These are phyloP conservation scores for Aegithalos caudatus DNA, from an alignment of 2,113 vertebrate species.

Conservation along the genomic window DNA sequence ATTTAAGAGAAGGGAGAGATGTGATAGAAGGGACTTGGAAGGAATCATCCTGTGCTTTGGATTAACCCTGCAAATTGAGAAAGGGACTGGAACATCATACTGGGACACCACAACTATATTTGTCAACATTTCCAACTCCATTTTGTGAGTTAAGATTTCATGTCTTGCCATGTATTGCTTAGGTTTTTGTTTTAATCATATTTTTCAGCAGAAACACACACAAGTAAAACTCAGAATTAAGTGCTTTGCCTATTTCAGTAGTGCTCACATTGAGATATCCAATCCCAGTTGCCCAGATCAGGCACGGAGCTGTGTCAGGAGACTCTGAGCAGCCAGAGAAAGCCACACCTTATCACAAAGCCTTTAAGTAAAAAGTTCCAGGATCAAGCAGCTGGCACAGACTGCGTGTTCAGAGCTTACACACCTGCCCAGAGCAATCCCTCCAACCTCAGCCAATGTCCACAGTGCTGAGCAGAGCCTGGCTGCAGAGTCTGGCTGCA, in stretches of 20 bases:
- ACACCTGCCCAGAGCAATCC: fast-evolving
- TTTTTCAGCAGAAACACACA: neutral
- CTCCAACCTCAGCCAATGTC: neutral
- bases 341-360: neutral
- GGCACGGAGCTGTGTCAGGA: neutral
- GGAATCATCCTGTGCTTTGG: neutral
- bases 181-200: neutral
- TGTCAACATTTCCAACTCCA: neutral
- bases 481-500: too few species aligned
- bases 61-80: neutral
- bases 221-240: neutral
- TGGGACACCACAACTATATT: neutral
- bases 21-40: neutral
- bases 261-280: neutral
- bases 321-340: neutral
- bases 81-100: neutral
- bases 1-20: neutral
- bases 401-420: neutral
- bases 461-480: neutral
- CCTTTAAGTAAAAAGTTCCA: neutral
- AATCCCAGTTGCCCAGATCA: neutral
- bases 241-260: neutral
- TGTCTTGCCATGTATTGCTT: neutral
- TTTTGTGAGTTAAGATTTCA: neutral
- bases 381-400: neutral